A percentile compares a stretch with the other conserved stretches of the same genome.
Conservation (phyloP, 2,888 invertebrate species). For the Himalopsyche japonica region DNA sequence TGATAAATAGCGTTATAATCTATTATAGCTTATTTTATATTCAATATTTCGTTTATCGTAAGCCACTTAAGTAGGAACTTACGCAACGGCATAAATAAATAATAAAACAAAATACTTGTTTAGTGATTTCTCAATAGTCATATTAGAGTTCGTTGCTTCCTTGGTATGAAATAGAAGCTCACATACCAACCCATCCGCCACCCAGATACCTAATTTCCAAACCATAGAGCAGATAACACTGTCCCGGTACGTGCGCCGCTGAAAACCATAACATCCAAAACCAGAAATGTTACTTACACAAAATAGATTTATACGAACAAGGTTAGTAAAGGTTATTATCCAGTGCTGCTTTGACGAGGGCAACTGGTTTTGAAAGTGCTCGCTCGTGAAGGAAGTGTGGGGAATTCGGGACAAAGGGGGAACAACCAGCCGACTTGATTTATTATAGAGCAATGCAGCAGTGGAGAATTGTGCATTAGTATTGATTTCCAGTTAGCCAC, state of each 20-base stretch:
- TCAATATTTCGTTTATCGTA: no score
- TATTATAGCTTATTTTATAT: no score
- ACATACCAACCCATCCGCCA: slow-evolving; percentile 34
- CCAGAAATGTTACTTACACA: not conserved
- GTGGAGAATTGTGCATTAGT: slow-evolving; percentile 56
- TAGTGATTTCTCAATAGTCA: not conserved
- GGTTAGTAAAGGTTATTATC: not conserved
- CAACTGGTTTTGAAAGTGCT: slow-evolving; percentile 8
- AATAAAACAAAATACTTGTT: not conserved
- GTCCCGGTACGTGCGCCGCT: not conserved
- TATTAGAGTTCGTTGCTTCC: slow-evolving; percentile 20
- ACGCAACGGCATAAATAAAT: no score
- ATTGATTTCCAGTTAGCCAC: slow-evolving; percentile 61
- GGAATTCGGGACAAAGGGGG: slow-evolving; percentile 19
- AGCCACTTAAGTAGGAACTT: no score
- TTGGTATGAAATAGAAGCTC: slow-evolving; percentile 17
- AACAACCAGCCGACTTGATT: slow-evolving; percentile 52
- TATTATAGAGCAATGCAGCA: slow-evolving; percentile 61
- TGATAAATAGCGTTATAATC: no score
- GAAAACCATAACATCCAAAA: slow-evolving; percentile 3
- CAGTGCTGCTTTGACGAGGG: not conserved
- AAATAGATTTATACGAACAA: not conserved
- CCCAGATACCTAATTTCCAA: slow-evolving; percentile 41
- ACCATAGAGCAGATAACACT: slow-evolving; percentile 39
- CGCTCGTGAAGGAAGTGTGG: not conserved